Percentiles rank a stretch among this genome's conserved stretches.
Conservation (phyloP, 1,140 invertebrate genomes). For the Bombus affinis region DNA sequence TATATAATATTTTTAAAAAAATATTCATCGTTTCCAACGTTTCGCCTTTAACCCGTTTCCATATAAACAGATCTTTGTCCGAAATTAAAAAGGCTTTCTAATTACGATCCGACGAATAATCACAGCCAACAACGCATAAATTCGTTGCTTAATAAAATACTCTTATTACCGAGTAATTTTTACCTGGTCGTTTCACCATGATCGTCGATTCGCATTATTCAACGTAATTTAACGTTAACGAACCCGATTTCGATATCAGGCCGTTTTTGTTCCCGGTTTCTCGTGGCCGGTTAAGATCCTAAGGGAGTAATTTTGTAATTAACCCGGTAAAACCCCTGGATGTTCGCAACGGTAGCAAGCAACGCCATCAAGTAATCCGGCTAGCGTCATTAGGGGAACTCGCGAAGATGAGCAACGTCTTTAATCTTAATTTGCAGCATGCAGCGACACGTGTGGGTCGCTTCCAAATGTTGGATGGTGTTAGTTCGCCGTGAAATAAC, state of each 20-base stretch:
- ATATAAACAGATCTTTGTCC: not conserved
- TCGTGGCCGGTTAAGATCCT: constrained; percentile 58
- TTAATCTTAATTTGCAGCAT: constrained; percentile 60
- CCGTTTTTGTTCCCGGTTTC: constrained; percentile 24
- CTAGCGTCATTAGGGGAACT: constrained; percentile 57
- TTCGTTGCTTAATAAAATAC: not conserved
- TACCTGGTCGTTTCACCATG: not conserved
- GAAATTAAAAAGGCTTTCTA: not conserved
- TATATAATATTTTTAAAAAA: not conserved
- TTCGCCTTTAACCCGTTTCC: not conserved
- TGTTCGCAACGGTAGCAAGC: constrained; percentile 56
- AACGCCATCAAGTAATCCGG: constrained; percentile 56
- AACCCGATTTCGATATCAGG: constrained; percentile 42
- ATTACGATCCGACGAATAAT: not conserved
- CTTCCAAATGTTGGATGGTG: not conserved
- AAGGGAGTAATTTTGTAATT: constrained; percentile 68
- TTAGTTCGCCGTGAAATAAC: not conserved
- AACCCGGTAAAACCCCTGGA: constrained; percentile 36
- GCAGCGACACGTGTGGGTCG: constrained; percentile 2
- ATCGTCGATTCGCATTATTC: constrained; percentile 47
- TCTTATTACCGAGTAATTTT: not conserved
- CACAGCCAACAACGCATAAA: not conserved
- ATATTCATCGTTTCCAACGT: not conserved
- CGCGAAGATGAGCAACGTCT: constrained; percentile 59
- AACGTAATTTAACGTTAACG: constrained; percentile 57